Evolutionary conservation across 2,888 invertebrate genomes (phyloP).

Genomic region (Drosophila koepferae): DNA sequence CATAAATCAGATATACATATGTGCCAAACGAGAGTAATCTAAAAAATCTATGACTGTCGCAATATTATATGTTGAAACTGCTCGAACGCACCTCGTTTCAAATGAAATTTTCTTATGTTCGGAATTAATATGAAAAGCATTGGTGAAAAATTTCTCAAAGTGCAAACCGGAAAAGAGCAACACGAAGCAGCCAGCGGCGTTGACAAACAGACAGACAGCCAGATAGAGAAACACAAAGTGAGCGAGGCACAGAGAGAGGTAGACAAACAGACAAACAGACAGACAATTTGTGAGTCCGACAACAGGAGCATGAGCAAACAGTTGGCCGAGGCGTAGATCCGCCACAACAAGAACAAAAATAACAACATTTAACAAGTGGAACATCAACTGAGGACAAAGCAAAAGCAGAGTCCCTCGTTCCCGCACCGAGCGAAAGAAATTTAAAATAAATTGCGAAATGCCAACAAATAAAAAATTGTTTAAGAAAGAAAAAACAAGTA

Average conservation of each 20-base stretch:
- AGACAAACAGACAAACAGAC: conserved; percentile 21
- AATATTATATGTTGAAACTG: background rate
- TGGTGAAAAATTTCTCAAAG: conserved; percentile 51
- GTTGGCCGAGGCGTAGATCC: conserved; percentile 34
- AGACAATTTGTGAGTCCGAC: conserved; percentile 3
- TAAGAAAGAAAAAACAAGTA: conserved; percentile 44
- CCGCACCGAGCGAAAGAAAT: conserved; percentile 58
- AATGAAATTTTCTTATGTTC: background rate
- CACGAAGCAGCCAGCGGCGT: conserved; percentile 52
- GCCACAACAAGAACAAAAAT: conserved; percentile 19
- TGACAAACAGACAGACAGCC: conserved; percentile 46
- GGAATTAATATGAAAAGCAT: conserved; percentile 18
- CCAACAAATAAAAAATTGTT: conserved; percentile 68
- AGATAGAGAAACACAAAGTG: conserved; percentile 25
- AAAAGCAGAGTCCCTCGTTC: conserved; percentile 22
- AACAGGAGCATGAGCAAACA: conserved; percentile 31
- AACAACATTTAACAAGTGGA: conserved; percentile 5
- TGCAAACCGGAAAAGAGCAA: conserved; percentile 63
- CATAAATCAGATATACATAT: background rate
- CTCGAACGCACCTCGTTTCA: background rate
- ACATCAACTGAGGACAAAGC: conserved; percentile 28
- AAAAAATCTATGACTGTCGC: background rate
- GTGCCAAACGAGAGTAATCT: background rate
- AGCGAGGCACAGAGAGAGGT: conserved; percentile 24
- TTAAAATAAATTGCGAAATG: conserved; percentile 76